phyloP scores from a whole-genome alignment of 92 coral and sea anemone genomes.

The Epizoanthus rinbou region DNA sequence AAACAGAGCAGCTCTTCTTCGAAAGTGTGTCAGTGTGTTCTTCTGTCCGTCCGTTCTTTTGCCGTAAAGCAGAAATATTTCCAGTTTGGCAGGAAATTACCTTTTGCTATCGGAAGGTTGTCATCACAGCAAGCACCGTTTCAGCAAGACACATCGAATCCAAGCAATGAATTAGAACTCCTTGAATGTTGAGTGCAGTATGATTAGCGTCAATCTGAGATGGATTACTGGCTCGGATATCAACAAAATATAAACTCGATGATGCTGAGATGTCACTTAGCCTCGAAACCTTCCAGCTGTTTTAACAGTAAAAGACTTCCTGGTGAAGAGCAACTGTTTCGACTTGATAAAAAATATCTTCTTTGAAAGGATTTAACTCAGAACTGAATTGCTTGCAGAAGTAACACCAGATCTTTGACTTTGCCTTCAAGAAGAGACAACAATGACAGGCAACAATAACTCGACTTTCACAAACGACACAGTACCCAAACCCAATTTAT shows the following conservation, averaged over 20 bases:
- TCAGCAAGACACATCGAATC: constrained; percentile 7
- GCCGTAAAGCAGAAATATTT: not conserved
- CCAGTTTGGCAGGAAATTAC: not conserved
- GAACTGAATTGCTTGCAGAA: no score
- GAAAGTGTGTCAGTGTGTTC: not conserved
- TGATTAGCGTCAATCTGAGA: not conserved
- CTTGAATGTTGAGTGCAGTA: constrained; percentile 22
- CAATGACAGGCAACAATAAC: constrained; percentile 20
- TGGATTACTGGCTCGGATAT: not conserved
- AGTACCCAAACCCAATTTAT: not conserved
- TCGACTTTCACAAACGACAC: constrained; percentile 13
- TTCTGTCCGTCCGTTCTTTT: not conserved
- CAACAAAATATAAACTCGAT: not conserved
- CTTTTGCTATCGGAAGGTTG: not conserved
- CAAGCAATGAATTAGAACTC: not conserved
- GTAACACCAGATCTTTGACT: not conserved
- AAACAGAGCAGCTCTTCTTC: constrained; percentile 2
- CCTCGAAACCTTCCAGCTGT: constrained; percentile 21
- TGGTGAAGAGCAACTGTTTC: no score
- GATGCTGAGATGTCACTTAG: not conserved
- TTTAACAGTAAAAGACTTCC: not conserved
- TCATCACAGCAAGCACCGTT: not conserved
- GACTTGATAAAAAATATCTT: no score
- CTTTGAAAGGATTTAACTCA: no score
- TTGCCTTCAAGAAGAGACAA: not conserved